A percentile compares a stretch with the other conserved stretches of the same genome.
These are phyloP conservation scores for Dexiosoma caninum DNA, from an alignment of 2,888 invertebrate genomes.

Conservation along the genomic window DNA sequence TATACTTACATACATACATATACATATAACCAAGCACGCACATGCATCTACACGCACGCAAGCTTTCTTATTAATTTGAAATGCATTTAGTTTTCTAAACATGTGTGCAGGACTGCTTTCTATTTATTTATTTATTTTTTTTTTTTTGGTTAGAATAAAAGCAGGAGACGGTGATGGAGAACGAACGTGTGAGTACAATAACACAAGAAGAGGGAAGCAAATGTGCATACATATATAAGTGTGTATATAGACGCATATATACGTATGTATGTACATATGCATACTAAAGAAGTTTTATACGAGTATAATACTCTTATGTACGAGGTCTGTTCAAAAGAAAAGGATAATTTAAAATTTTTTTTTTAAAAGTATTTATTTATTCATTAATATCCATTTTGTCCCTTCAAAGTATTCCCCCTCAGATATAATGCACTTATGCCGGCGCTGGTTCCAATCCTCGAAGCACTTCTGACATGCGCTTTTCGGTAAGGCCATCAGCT, in stretches of 20 bases:
- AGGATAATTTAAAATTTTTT: too few species aligned
- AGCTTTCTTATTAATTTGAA: slow-evolving; percentile 13
- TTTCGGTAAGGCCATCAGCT: too few species aligned
- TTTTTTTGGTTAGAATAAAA: neutral
- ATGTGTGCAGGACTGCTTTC: neutral
- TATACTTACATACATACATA: neutral
- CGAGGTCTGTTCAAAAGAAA: too few species aligned
- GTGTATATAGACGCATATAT: neutral
- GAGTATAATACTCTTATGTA: too few species aligned
- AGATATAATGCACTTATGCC: too few species aligned
- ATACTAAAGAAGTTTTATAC: too few species aligned
- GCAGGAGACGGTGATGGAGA: neutral
- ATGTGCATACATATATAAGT: neutral
- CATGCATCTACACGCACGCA: neutral
- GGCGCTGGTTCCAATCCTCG: too few species aligned
- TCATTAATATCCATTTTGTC: too few species aligned
- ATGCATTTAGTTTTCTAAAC: slow-evolving; percentile 28
- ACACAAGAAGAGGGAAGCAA: neutral
- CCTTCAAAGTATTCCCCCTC: too few species aligned
- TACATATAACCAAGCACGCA: neutral
- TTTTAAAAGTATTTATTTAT: too few species aligned
- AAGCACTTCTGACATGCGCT: too few species aligned
- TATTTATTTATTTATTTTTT: neutral
- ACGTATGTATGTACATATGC: neutral
- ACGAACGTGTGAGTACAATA: neutral